Evolutionary conservation across 2,888 invertebrate species (phyloP).

Genomic region (Tipula lateralis): DNA sequence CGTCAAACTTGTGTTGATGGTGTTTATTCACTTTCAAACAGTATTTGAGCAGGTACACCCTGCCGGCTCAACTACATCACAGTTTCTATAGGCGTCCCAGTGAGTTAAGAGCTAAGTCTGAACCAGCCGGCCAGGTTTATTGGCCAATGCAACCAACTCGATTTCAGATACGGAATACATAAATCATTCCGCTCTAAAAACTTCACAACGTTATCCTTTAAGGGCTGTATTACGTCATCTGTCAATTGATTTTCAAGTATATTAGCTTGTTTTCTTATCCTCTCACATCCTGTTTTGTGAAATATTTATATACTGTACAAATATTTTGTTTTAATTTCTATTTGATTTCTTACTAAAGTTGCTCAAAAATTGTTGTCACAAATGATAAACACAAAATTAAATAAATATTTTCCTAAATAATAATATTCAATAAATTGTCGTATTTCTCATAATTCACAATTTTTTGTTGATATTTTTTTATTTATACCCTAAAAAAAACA

Average conservation of each 20-base stretch:
- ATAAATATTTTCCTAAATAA: constrained; percentile 24
- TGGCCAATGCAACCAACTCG: too few relatives aligned
- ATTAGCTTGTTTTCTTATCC: neutral
- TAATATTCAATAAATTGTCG: neutral
- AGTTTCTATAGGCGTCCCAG: too few relatives aligned
- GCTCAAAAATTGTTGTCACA: neutral
- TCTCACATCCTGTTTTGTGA: neutral
- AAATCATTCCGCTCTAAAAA: too few relatives aligned
- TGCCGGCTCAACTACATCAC: too few relatives aligned
- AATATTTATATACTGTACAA: neutral
- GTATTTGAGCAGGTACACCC: too few relatives aligned
- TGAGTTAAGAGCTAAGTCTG: too few relatives aligned
- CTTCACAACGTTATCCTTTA: too few relatives aligned
- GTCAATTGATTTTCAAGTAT: neutral
- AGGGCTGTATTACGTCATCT: too few relatives aligned
- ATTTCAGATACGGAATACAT: too few relatives aligned
- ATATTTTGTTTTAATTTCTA: neutral
- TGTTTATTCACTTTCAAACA: too few relatives aligned
- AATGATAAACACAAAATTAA: neutral
- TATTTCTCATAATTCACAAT: neutral
- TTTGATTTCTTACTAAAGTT: neutral
- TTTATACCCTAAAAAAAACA: neutral
- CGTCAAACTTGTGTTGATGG: too few relatives aligned
- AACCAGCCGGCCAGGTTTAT: too few relatives aligned
- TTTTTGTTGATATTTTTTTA: neutral